Percentiles rank a stretch among this genome's conserved stretches.
Evolutionary conservation across 2,113 vertebrate genomes (phyloP).

Genomic region (Choloepus hoffmanni): DNA sequence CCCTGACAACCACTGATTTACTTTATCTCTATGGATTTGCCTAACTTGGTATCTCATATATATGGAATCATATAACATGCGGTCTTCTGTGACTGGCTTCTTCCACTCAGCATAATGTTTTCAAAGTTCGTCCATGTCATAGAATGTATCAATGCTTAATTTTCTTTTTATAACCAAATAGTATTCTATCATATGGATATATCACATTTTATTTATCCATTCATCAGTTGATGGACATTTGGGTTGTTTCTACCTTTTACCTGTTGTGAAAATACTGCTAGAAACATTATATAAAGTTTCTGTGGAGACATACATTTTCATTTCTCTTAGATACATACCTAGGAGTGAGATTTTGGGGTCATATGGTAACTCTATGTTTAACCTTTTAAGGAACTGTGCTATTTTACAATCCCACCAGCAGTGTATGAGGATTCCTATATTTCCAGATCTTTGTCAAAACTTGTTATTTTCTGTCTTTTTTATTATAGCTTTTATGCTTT

Average conservation of each 20-base stretch:
- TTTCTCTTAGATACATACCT: conserved; percentile 5
- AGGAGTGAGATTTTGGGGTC: background rate
- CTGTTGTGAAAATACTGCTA: conserved; percentile 2
- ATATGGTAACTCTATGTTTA: background rate
- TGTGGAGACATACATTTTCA: background rate
- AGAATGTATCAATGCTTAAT: background rate
- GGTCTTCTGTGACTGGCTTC: background rate
- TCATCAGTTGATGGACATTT: background rate
- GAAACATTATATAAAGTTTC: background rate
- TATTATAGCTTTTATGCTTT: background rate
- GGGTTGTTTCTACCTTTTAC: background rate
- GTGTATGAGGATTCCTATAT: background rate
- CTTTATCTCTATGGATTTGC: background rate
- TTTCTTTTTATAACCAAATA: conserved; percentile 48
- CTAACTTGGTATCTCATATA: conserved; percentile 9
- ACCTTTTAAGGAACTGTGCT: no score
- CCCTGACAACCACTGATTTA: background rate
- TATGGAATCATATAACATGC: background rate
- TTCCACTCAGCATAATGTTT: background rate
- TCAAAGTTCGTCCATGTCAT: conserved; percentile 23
- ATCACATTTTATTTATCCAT: background rate
- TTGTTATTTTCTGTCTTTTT: background rate
- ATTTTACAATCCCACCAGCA: background rate
- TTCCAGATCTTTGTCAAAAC: background rate
- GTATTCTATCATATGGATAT: background rate